Evolutionary conservation across 2,113 vertebrate genomes (phyloP).

Genomic region (Camelus dromedarius): DNA sequence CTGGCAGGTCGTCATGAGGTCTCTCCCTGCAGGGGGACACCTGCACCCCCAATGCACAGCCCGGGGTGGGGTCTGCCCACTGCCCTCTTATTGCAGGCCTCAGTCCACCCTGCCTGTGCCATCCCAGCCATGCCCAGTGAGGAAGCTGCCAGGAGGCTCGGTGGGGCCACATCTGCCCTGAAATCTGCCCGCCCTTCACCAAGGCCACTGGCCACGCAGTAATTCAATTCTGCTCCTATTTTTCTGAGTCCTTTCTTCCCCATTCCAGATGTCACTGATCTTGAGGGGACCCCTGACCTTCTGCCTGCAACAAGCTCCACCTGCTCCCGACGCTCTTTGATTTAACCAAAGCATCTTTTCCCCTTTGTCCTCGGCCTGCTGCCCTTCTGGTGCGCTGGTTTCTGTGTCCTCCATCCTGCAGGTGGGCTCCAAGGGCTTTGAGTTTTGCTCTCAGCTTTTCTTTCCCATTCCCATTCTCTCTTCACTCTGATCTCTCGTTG

Average conservation of each 20-base stretch:
- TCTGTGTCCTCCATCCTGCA: accelerated
- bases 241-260: background rate
- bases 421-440: too few species aligned
- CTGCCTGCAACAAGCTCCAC: background rate
- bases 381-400: too few species aligned
- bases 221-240: background rate
- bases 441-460: background rate
- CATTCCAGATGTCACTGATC: background rate
- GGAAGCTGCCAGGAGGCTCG: background rate
- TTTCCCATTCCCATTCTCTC: background rate
- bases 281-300: background rate
- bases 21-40: too few species aligned
- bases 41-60: background rate
- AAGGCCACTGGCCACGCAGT: background rate
- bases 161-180: background rate
- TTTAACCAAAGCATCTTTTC: background rate
- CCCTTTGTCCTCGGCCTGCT: background rate
- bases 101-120: background rate
- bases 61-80: background rate
- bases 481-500: background rate
- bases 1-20: background rate
- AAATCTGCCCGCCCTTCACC: background rate
- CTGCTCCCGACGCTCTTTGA: background rate
- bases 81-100: background rate
- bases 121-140: background rate